A percentile compares a stretch with the other conserved stretches of the same genome.
These are phyloP conservation scores for Poecilia latipinna DNA, from an alignment of 2,113 vertebrate species.

Conservation along the genomic window DNA sequence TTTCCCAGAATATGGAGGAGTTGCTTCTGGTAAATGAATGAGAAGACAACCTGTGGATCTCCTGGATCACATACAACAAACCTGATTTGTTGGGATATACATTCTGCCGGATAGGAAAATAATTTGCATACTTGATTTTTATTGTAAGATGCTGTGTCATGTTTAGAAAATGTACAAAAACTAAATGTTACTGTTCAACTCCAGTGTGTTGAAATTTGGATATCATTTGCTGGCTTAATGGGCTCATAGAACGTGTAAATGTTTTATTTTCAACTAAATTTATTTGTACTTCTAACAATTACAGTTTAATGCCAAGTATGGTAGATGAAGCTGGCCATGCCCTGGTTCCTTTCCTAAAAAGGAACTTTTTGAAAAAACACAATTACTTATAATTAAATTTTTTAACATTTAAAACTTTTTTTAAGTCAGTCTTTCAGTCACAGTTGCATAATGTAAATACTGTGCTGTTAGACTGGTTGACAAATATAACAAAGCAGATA, in stretches of 20 bases:
- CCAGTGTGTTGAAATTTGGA: neutral
- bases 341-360: neutral
- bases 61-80: slow-evolving; percentile 24
- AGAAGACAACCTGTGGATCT: slow-evolving; percentile 29
- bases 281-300: slow-evolving; percentile 1
- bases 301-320: slow-evolving; percentile 27
- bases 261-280: neutral
- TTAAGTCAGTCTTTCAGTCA: neutral
- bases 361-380: neutral
- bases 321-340: neutral
- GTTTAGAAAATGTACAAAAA: slow-evolving; percentile 26
- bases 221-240: slow-evolving; percentile 11
- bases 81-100: slow-evolving; percentile 35
- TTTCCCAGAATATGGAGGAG: slow-evolving; percentile 14
- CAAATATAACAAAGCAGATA: too few relatives aligned
- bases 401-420: neutral
- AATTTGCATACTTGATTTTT: slow-evolving; percentile 29
- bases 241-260: neutral
- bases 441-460: neutral
- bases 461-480: neutral
- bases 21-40: slow-evolving; percentile 52
- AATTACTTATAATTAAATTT: neutral
- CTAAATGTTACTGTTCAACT: slow-evolving; percentile 2
- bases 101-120: slow-evolving; percentile 34
- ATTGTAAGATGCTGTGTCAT: slow-evolving; percentile 5